Evolutionary conservation across 2,113 vertebrate genomes (phyloP).

Genomic region (Percopsis transmontana): DNA sequence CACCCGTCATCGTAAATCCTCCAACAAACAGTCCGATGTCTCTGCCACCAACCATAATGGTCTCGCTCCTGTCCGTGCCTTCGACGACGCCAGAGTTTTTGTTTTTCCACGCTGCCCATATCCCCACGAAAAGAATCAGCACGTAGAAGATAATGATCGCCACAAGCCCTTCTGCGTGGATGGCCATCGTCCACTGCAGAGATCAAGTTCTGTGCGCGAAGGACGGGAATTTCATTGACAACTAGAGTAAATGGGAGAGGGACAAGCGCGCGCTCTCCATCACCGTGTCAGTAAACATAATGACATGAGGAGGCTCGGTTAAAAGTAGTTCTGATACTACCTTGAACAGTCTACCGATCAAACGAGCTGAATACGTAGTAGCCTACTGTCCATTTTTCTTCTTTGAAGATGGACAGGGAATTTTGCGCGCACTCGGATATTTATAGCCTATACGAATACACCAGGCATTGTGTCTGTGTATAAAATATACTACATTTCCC

Average conservation of each 20-base stretch:
- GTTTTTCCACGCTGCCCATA: slow-evolving; percentile 99
- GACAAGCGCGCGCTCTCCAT: neutral
- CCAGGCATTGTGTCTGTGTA: neutral
- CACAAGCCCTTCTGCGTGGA: slow-evolving; percentile 91
- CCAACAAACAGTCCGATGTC: slow-evolving; percentile 96
- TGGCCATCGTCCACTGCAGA: slow-evolving; percentile 77
- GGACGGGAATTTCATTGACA: slow-evolving; percentile 78
- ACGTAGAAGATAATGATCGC: slow-evolving; percentile 94
- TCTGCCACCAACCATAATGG: slow-evolving; percentile 94
- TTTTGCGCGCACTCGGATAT: neutral
- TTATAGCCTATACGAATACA: neutral
- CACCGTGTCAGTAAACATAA: neutral
- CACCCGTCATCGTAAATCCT: slow-evolving; percentile 98
- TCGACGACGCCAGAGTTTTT: slow-evolving; percentile 82
- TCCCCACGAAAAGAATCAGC: slow-evolving; percentile 91
- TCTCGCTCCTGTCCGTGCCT: slow-evolving; percentile 83
- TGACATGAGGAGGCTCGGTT: too few relatives aligned
- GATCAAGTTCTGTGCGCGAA: slow-evolving; percentile 50
- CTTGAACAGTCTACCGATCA: too few relatives aligned
- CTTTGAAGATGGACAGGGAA: too few relatives aligned
- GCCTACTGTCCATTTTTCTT: too few relatives aligned
- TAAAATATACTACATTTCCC: neutral
- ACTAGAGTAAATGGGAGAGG: slow-evolving; percentile 53
- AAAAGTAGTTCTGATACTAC: too few relatives aligned
- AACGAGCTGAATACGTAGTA: too few relatives aligned